Evolutionary conservation across 2,888 invertebrate species (phyloP).

Genomic region (Heliconius ethilla): DNA sequence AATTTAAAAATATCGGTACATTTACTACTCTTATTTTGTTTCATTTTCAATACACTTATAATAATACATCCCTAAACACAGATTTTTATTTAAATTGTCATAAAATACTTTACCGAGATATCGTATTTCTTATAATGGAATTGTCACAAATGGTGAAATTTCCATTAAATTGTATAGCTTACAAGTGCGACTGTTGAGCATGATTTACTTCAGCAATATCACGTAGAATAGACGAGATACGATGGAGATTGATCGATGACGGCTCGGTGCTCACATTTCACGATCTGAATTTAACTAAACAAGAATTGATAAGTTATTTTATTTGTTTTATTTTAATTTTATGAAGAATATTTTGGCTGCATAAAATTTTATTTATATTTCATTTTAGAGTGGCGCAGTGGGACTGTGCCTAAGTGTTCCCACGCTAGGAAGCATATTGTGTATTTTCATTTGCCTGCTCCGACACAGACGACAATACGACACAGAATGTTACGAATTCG

Average conservation of each 20-base stretch:
- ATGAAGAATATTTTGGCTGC: not conserved
- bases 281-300: constrained; percentile 1
- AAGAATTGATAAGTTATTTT: not conserved
- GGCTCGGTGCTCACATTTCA: constrained; percentile 10
- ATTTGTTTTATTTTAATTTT: not conserved
- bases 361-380: no score
- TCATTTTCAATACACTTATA: not conserved
- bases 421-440: no score
- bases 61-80: not conserved
- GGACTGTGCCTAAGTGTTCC: no score
- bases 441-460: no score
- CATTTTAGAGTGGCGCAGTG: no score
- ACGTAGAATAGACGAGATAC: constrained; percentile 17
- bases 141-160: constrained; percentile 7
- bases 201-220: constrained; percentile 27
- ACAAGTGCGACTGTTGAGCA: constrained; percentile 15
- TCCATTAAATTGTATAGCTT: constrained; percentile 24
- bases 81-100: not conserved
- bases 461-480: no score
- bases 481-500: no score
- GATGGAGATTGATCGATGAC: constrained; percentile 19
- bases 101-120: not conserved
- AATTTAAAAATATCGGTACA: not conserved
- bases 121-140: constrained; percentile 2
- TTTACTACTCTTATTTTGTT: not conserved